Base-by-base conservation (phyloP, 2,797 vertebrate genomes). In the Pachyuromys duprasi region DNA sequence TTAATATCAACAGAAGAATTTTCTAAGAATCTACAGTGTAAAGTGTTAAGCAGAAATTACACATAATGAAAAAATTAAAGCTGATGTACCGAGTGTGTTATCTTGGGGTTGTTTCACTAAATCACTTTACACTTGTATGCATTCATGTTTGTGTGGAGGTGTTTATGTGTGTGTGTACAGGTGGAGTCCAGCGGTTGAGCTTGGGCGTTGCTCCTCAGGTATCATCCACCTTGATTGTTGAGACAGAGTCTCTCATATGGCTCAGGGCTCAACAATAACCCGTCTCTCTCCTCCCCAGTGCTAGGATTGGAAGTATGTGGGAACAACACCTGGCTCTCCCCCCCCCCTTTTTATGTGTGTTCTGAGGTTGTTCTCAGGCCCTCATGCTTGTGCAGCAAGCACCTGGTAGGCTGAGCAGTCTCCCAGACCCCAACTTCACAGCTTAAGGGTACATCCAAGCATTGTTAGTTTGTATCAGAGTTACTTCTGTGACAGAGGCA, bases 1-100 rank as follows among this genome's bases (percentile, higher is more conserved):
- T 92, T 87, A 33, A 26, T 72, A 88, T 60, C 65, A 84, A 72
- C 18, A 26, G 55, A 95, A 90, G 49, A 33, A 39, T 91, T 93
- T 79, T 45, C 57, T 75, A 88, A 78, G 60, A 89, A 67, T 75
- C 33, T 63, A 33, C 28, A 89, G 24, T 62, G 8, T 67, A 57
- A 36, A 33, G 8, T 9, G 9, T 72, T 88, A 79, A 95, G 75
- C 5, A 86, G n/a, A 86, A 67, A 89, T 57, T 79, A 13, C 69
- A 67, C 5, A 11, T 57, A 75, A 78, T 15, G 55, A 28, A 90
- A 28, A 90, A 80, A 94, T 90, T 75, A 93, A 87, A 31, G 65
- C 18, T 53, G 20, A 28, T 70, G 0, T 72, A 24, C 9, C n/a
- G 88, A 49, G 76, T 86, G 4, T 72, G 28, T 39, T 95, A 89